These are phyloP conservation scores for Cephus runcator DNA, from an alignment of 2,888 invertebrate genomes.

Conservation along the genomic window DNA sequence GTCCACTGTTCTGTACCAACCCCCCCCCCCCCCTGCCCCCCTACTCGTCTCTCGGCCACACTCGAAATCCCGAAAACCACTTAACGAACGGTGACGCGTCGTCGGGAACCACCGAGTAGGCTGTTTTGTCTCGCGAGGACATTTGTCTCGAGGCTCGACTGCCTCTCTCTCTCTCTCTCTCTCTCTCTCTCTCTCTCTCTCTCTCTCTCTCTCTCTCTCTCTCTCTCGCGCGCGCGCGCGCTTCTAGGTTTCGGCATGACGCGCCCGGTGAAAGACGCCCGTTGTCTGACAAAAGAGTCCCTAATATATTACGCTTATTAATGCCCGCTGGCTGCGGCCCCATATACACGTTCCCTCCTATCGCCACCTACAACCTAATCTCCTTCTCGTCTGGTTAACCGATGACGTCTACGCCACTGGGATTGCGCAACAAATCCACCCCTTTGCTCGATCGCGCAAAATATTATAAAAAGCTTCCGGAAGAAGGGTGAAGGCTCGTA, in stretches of 20 bases:
- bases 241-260: conserved; percentile 42
- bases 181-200: conserved; percentile 6
- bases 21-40: background rate
- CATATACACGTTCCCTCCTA: conserved; percentile 2
- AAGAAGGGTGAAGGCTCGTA: no score
- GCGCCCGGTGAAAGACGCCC: conserved; percentile 48
- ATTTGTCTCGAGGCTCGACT: conserved; percentile 41
- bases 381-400: background rate
- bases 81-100: conserved; percentile 43
- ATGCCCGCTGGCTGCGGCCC: conserved; percentile 33
- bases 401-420: no score
- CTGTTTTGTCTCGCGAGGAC: conserved; percentile 45
- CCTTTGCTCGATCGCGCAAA: conserved; percentile 28
- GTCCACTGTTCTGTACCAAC: no score
- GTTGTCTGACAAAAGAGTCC: conserved; percentile 54
- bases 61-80: conserved; percentile 34
- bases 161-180: conserved; percentile 16
- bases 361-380: background rate
- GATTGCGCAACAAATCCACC: conserved; percentile 10
- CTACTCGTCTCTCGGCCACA: background rate
- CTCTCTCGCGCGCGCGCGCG: conserved; percentile 1
- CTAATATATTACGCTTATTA: conserved; percentile 64
- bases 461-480: conserved; percentile 23
- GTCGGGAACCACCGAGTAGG: conserved; percentile 23
- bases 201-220: no score